Conservation (phyloP, 2,797 vertebrate genomes). For the Graptemys geographica region DNA sequence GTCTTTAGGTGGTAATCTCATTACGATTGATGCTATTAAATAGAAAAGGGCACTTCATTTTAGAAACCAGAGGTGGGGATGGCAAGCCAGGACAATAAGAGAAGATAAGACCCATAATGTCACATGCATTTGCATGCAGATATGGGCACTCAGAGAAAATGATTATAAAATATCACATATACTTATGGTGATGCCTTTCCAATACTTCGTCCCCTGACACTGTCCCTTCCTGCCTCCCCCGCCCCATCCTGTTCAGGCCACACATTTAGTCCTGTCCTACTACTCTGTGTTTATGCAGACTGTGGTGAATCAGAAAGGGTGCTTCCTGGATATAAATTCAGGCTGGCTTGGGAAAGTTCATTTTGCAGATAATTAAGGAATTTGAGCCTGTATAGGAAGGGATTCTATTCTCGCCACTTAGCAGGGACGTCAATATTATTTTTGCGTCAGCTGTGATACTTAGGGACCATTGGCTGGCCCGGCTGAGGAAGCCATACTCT, state of each 20-base stretch:
- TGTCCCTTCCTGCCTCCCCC: neutral
- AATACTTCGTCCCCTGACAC: neutral
- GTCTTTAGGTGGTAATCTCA: slow-evolving; percentile 63
- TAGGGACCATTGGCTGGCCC: neutral
- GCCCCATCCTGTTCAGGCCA: neutral
- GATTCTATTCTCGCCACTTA: neutral
- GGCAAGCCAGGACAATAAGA: slow-evolving; percentile 56
- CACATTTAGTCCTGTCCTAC: neutral
- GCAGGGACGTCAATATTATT: neutral
- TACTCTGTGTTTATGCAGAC: neutral
- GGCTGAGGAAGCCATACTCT: neutral
- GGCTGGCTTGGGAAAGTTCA: neutral
- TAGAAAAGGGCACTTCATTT: slow-evolving; percentile 59
- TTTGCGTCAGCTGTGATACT: too few relatives aligned
- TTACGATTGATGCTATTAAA: slow-evolving; percentile 73
- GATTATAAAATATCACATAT: neutral
- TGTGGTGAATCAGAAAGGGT: neutral
- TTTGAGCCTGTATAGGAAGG: neutral
- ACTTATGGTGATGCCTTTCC: neutral
- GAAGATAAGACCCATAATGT: slow-evolving; percentile 55
- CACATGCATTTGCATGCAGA: slow-evolving; percentile 43
- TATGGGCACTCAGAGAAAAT: slow-evolving; percentile 62
- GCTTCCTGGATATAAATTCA: neutral
- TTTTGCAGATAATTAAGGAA: neutral
- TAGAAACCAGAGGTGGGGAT: slow-evolving; percentile 48